These are phyloP conservation scores for Amniataba percoides DNA, from an alignment of 2,797 vertebrate genomes.

Conservation along the genomic window DNA sequence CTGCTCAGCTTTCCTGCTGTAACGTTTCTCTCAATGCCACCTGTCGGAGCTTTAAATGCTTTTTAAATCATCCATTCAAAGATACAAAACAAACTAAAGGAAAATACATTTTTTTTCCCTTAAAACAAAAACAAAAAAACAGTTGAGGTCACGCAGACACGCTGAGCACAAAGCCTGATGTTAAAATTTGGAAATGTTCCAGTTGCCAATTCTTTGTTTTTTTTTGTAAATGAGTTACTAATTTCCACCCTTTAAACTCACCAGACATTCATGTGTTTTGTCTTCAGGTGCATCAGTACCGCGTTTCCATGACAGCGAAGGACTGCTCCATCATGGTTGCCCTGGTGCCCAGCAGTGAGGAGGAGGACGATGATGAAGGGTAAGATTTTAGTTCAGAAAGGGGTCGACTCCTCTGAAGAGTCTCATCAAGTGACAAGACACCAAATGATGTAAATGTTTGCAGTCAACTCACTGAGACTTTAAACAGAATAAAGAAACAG, in stretches of 20 bases:
- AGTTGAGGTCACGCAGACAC: not conserved
- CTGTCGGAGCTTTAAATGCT: not conserved
- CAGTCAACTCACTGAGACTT: not conserved
- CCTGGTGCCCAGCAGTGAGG: conserved; percentile 90
- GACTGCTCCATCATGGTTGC: conserved; percentile 98
- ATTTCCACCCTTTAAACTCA: not conserved
- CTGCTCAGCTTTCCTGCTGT: not conserved
- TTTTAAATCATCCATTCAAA: not conserved
- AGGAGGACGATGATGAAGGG: conserved; percentile 87
- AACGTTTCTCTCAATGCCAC: not conserved
- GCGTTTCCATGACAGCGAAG: conserved; percentile 96
- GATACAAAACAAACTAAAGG: not conserved
- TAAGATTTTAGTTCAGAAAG: conserved; percentile 21
- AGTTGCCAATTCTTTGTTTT: not conserved
- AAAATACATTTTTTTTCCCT: not conserved
- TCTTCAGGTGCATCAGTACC: conserved; percentile 94
- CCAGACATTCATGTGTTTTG: not conserved
- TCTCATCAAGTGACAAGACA: not conserved
- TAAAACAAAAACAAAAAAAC: not conserved
- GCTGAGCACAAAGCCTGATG: not conserved
- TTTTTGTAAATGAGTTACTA: not conserved
- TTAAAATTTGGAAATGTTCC: not conserved
- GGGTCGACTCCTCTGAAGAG: not conserved
- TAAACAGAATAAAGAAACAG: no score
- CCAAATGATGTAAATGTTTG: not conserved